These are phyloP conservation scores for Drosophila kambysellisi DNA, from an alignment of 2,888 invertebrate species.

Conservation along the genomic window DNA sequence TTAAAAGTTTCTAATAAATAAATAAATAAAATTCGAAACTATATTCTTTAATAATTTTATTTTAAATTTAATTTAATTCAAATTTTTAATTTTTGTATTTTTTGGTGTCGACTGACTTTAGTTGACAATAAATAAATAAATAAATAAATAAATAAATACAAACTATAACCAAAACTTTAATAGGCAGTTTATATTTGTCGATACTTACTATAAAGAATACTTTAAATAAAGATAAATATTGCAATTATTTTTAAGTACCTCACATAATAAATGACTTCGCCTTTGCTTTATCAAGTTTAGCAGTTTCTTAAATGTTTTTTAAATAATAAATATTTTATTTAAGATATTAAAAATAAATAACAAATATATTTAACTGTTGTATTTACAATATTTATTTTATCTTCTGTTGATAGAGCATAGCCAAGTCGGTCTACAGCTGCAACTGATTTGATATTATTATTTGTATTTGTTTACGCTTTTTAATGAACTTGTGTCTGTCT, in stretches of 20 bases:
- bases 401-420: conserved; percentile 11
- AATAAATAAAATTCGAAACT: neutral
- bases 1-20: neutral
- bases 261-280: neutral
- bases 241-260: too few species aligned
- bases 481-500: conserved; percentile 45
- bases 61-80: too few species aligned
- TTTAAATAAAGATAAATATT: neutral
- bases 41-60: neutral
- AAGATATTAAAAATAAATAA: neutral
- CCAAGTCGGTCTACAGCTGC: neutral
- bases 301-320: neutral
- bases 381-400: neutral
- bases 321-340: neutral
- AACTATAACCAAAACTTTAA: too few species aligned
- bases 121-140: too few species aligned
- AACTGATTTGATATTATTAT: conserved; percentile 1
- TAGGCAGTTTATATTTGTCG: neutral
- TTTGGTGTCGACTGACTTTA: too few species aligned
- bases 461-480: conserved; percentile 31
- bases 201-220: neutral
- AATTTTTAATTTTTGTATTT: too few species aligned
- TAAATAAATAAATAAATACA: neutral
- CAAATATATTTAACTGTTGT: neutral
- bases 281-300: neutral